These are phyloP conservation scores for Thumatha senex DNA, from an alignment of 2,888 invertebrate species.

Conservation along the genomic window DNA sequence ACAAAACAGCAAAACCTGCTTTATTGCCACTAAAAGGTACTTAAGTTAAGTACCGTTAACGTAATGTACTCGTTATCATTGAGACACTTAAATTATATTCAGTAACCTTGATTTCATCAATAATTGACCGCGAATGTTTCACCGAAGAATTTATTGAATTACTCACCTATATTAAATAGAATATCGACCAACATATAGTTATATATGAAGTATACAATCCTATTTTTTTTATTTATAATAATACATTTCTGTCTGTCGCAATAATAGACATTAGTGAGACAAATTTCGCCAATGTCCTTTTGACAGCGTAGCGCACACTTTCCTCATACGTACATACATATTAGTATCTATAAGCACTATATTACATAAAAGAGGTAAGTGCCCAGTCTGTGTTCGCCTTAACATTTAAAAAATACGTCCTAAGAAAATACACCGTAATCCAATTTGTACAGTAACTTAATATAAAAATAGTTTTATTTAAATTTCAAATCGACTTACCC, in stretches of 20 bases:
- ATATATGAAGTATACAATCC: too few species aligned
- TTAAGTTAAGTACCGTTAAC: slow-evolving; percentile 1
- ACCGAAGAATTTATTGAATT: slow-evolving; percentile 2
- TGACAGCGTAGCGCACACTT: slow-evolving; percentile 10
- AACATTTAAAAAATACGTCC: slow-evolving; percentile 16
- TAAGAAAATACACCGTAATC: slow-evolving; percentile 33
- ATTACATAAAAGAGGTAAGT: slow-evolving; percentile 26
- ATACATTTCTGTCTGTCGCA: too few species aligned
- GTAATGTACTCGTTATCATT: slow-evolving; percentile 5
- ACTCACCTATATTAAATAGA: slow-evolving; percentile 10
- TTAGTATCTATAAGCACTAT: slow-evolving; percentile 9
- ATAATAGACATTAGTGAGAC: too few species aligned
- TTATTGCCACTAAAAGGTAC: slow-evolving; percentile 9
- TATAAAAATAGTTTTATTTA: slow-evolving; percentile 40
- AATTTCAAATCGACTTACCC: slow-evolving; percentile 36
- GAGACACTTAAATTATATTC: slow-evolving; percentile 5
- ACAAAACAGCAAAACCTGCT: too few species aligned
- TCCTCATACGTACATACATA: slow-evolving; percentile 19
- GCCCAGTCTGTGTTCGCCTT: slow-evolving; percentile 1
- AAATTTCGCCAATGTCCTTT: too few species aligned
- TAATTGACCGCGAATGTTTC: neutral
- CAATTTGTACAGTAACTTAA: slow-evolving; percentile 48
- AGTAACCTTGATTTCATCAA: neutral
- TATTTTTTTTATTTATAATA: too few species aligned
- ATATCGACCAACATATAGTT: too few species aligned